Conservation (phyloP, 1,140 invertebrate species). For the Tenebrio molitor region DNA sequence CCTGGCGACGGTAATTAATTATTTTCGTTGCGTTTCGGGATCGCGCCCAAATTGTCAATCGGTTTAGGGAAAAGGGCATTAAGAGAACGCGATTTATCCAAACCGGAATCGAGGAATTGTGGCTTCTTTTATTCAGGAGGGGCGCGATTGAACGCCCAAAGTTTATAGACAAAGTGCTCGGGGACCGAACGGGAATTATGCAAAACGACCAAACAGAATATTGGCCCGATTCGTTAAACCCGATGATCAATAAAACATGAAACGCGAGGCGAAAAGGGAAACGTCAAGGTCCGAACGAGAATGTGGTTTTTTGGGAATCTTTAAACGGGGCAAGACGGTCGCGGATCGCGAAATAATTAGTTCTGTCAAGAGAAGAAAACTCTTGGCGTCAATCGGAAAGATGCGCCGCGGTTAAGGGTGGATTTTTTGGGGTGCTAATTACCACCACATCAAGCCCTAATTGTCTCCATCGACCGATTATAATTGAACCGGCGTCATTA, state of each 20-base stretch:
- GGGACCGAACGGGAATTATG: slow-evolving; percentile 35
- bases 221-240: slow-evolving; percentile 32
- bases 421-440: too few species aligned
- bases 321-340: too few species aligned
- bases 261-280: not conserved
- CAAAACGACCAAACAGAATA: slow-evolving; percentile 21
- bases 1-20: not conserved
- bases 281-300: not conserved
- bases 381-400: too few species aligned
- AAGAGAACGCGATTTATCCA: not conserved
- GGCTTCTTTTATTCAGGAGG: slow-evolving; percentile 29
- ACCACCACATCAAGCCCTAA: too few species aligned
- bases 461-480: too few species aligned
- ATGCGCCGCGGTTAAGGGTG: too few species aligned
- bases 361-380: too few species aligned
- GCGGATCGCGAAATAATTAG: too few species aligned
- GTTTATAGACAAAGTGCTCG: slow-evolving; percentile 30
- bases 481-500: too few species aligned
- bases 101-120: slow-evolving; percentile 5
- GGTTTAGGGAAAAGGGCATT: slow-evolving; percentile 6
- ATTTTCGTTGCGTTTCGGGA: not conserved
- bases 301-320: too few species aligned
- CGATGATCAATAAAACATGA: slow-evolving; percentile 32
- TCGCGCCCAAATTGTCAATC: slow-evolving; percentile 16
- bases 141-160: slow-evolving; percentile 1